Percentiles rank a stretch among this genome's conserved stretches.
Conservation (phyloP, 2,888 invertebrate species). For the Blera fallax region DNA sequence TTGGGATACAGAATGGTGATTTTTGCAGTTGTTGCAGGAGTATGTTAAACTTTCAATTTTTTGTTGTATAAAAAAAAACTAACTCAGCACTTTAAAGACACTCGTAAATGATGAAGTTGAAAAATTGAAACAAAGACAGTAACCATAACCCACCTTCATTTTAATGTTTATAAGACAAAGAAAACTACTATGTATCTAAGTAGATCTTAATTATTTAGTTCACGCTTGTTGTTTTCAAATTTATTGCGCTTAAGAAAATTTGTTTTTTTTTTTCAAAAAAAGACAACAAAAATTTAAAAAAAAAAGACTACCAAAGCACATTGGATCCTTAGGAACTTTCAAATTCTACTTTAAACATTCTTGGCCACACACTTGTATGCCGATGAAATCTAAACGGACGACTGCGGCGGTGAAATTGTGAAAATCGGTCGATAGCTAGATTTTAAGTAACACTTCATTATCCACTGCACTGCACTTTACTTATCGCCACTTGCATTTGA, state of each 20-base stretch:
- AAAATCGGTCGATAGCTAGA: constrained; percentile 69
- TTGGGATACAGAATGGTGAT: background rate
- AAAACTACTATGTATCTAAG: background rate
- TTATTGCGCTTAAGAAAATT: background rate
- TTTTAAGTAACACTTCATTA: constrained; percentile 72
- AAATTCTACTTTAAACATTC: constrained; percentile 28
- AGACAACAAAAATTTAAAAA: background rate
- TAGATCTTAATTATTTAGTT: background rate
- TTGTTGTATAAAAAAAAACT: background rate
- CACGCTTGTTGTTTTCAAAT: background rate
- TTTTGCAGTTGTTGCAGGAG: background rate
- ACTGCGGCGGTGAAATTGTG: constrained; percentile 70
- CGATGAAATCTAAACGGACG: constrained; percentile 61
- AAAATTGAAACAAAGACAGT: constrained; percentile 49
- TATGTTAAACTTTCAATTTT: constrained; percentile 11
- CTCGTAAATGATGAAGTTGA: constrained; percentile 17
- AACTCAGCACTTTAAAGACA: constrained; percentile 58
- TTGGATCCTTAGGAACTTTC: background rate
- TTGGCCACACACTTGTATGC: constrained; percentile 54
- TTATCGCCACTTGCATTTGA: constrained; percentile 14
- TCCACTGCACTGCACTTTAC: constrained; percentile 68
- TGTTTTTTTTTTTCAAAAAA: background rate
- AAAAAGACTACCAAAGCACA: background rate
- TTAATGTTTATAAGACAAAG: constrained; percentile 1
- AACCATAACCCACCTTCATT: constrained; percentile 67